phyloP scores from a whole-genome alignment of 2,797 vertebrate species.

The Leptoclinus maculatus region DNA sequence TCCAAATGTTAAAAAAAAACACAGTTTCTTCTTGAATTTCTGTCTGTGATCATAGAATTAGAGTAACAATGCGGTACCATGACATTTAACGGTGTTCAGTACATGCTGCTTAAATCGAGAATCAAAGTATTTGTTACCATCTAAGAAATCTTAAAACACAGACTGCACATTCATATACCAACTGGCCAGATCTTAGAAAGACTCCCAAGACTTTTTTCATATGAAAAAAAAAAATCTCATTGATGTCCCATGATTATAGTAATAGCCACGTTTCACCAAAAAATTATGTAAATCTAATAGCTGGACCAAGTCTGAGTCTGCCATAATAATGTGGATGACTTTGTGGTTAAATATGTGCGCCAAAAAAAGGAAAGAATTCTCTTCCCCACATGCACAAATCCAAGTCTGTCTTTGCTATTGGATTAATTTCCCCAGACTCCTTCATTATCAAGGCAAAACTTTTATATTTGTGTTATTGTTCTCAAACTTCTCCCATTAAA shows the following conservation, averaged over 20 bases:
- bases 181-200: slow-evolving; percentile 23
- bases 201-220: slow-evolving; percentile 2
- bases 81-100: background rate
- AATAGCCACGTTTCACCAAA: slow-evolving; percentile 57
- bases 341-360: slow-evolving; percentile 37
- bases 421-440: background rate
- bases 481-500: background rate
- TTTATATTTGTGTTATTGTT: background rate
- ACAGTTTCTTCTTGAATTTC: background rate
- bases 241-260: slow-evolving; percentile 48
- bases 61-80: background rate
- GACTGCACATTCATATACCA: slow-evolving; percentile 27
- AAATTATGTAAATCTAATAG: slow-evolving; percentile 53
- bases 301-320: slow-evolving; percentile 25
- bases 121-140: slow-evolving; percentile 30
- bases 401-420: background rate
- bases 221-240: slow-evolving; percentile 2
- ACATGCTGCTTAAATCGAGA: slow-evolving; percentile 30
- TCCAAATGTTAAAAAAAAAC: slow-evolving; percentile 5
- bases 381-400: background rate
- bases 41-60: slow-evolving; percentile 6
- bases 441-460: background rate
- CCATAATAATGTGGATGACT: slow-evolving; percentile 31
- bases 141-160: slow-evolving; percentile 32
- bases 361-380: background rate